These are phyloP conservation scores for Scytalopus superciliaris DNA, from an alignment of 2,113 vertebrate species.

Conservation along the genomic window DNA sequence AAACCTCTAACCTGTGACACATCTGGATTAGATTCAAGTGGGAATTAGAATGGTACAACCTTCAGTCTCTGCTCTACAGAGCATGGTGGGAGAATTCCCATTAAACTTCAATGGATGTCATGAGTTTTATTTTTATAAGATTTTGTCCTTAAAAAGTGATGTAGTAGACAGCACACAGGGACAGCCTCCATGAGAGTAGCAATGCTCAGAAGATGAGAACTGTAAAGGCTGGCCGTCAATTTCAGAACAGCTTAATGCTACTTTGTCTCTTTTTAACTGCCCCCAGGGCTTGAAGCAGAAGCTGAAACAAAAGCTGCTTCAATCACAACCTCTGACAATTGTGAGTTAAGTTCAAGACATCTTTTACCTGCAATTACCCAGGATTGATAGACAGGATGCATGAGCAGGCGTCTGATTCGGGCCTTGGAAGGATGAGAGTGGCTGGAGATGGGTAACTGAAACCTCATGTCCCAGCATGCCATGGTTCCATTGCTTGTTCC, in stretches of 20 bases:
- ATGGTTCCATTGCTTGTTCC: conserved; percentile 97
- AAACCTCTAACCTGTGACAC: neutral
- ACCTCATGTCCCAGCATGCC: conserved; percentile 99
- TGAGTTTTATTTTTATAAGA: neutral
- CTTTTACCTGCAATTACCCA: conserved; percentile 93
- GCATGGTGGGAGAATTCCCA: neutral
- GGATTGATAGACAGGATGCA: conserved; percentile 96
- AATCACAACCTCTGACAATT: neutral
- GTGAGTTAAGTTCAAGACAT: neutral
- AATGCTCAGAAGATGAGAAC: neutral
- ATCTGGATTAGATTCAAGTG: neutral
- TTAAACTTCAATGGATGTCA: neutral
- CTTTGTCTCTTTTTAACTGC: neutral
- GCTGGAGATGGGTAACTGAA: conserved; percentile 96
- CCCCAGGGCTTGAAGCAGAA: neutral
- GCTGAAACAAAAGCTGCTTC: neutral
- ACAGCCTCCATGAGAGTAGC: neutral
- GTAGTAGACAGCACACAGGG: neutral
- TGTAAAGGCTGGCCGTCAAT: neutral
- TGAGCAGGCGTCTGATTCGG: conserved; percentile 90
- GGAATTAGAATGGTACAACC: neutral
- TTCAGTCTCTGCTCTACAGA: neutral
- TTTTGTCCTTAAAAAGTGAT: neutral
- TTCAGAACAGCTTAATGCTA: neutral
- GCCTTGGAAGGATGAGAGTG: conserved; percentile 92